Evolutionary conservation across 2,797 vertebrate species (phyloP).

Genomic region (Falco peregrinus): DNA sequence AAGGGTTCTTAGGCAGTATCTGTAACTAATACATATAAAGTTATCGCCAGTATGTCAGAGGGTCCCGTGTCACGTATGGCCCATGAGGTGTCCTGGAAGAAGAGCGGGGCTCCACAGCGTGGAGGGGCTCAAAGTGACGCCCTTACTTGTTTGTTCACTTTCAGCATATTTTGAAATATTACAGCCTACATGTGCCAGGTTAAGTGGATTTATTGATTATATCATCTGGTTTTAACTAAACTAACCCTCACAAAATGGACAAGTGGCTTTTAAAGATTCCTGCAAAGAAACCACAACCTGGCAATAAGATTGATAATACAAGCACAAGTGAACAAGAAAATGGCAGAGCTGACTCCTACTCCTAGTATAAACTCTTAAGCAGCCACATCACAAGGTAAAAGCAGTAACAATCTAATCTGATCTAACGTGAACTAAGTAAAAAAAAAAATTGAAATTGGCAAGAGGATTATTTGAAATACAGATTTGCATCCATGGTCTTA

Average conservation of each 20-base stretch:
- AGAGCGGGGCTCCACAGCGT: fast-evolving
- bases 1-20: neutral
- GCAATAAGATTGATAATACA: neutral
- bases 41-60: neutral
- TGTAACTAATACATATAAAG: neutral
- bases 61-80: neutral
- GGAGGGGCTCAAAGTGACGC: neutral
- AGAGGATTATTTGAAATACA: neutral
- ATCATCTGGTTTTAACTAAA: neutral
- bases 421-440: neutral
- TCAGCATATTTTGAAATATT: neutral
- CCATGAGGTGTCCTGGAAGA: neutral
- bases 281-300: neutral
- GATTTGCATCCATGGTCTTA: neutral
- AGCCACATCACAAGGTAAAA: neutral
- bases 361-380: neutral
- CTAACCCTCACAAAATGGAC: neutral
- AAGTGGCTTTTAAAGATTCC: neutral
- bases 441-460: neutral
- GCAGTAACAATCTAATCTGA: neutral
- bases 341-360: neutral
- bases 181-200: neutral
- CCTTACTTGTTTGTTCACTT: neutral
- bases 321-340: neutral
- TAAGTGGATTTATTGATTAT: neutral